Evolutionary conservation across 2,888 invertebrate genomes (phyloP).

Genomic region (Agonum fuliginosum): DNA sequence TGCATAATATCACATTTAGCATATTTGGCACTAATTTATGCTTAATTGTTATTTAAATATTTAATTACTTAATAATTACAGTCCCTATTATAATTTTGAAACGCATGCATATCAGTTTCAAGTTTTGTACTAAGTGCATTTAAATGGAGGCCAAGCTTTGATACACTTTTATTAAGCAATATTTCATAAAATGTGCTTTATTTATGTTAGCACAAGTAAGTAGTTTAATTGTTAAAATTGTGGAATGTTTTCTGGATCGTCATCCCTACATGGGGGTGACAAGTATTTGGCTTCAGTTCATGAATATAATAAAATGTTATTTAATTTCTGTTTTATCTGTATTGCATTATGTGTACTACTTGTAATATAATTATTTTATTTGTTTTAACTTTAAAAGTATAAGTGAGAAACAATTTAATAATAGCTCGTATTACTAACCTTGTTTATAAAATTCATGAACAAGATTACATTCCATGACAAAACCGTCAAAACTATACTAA

Average conservation of each 20-base stretch:
- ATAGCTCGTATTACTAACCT: background rate
- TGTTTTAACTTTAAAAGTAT: background rate
- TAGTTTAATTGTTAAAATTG: background rate
- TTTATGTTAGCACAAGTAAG: background rate
- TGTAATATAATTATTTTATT: background rate
- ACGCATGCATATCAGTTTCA: conserved; percentile 9
- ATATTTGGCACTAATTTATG: background rate
- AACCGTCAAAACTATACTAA: conserved; percentile 17
- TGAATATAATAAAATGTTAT: background rate
- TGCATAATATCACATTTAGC: background rate
- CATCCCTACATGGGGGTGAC: background rate
- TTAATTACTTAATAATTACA: background rate
- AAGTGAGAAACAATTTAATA: conserved; percentile 23
- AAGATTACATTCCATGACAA: conserved; percentile 7
- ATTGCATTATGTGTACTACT: background rate
- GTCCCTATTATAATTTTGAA: background rate
- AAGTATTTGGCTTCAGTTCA: conserved; percentile 23
- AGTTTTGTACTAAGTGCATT: conserved; percentile 4
- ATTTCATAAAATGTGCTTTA: background rate
- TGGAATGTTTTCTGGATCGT: background rate
- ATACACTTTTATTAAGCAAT: background rate
- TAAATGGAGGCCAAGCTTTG: conserved; percentile 30
- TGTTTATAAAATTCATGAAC: background rate
- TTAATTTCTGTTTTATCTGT: background rate
- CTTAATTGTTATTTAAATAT: background rate